phyloP scores from a whole-genome alignment of 53 echinoderm and acorn worm genomes.

The Holothuria leucospilota region DNA sequence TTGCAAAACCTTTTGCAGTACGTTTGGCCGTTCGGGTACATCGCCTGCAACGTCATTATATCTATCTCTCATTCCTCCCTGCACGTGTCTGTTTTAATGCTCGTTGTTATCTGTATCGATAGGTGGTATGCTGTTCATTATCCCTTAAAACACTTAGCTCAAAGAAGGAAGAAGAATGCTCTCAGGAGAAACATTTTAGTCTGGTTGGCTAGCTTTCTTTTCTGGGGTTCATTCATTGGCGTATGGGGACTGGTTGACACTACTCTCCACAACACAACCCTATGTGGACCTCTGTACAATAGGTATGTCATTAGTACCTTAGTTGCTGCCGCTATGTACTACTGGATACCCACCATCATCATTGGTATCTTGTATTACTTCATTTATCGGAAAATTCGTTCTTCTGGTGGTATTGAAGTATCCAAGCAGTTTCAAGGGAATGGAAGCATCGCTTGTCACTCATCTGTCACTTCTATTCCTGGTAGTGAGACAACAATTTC shows the following conservation, averaged over 20 bases:
- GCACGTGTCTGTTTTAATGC: constrained; percentile 13
- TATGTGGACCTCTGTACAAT: background rate
- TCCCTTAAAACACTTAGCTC: background rate
- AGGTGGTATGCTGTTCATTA: constrained; percentile 26
- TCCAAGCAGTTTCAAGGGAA: background rate
- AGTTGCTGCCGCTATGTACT: constrained; percentile 8
- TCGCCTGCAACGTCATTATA: background rate
- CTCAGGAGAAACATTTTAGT: background rate
- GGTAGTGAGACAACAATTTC: too few species aligned
- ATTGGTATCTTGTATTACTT: constrained; percentile 13
- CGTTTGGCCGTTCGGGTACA: background rate
- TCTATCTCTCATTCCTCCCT: background rate
- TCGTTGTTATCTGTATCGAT: constrained; percentile 9
- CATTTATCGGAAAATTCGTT: constrained; percentile 22
- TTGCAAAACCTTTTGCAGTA: background rate
- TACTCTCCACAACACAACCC: background rate
- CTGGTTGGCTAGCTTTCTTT: background rate
- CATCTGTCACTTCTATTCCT: too few species aligned
- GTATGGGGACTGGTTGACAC: constrained; percentile 1
- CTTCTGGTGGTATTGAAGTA: constrained; percentile 1
- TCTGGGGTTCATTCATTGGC: constrained; percentile 14
- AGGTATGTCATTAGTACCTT: background rate
- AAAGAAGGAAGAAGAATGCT: constrained; percentile 7
- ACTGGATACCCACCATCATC: background rate
- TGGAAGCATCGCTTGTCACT: too few species aligned